Conservation (phyloP, 2,888 invertebrate genomes). For the Drosophila kokeensis region DNA sequence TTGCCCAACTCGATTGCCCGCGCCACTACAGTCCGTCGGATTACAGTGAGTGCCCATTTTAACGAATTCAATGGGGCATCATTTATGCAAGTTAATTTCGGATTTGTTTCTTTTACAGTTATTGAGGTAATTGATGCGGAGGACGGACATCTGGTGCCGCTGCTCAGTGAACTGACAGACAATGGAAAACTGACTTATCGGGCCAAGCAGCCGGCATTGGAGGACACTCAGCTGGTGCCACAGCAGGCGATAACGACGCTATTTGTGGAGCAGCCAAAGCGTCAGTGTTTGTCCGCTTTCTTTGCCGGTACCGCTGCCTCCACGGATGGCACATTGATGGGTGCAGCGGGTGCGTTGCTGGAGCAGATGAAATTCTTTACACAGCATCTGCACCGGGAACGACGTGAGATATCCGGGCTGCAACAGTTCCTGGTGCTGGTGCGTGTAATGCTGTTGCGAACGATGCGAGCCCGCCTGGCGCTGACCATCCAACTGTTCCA, state of each 20-base stretch:
- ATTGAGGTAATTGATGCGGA: slow-evolving; percentile 88
- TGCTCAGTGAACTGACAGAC: slow-evolving; percentile 86
- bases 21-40: slow-evolving; percentile 89
- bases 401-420: slow-evolving; percentile 86
- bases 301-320: slow-evolving; percentile 71
- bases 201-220: slow-evolving; percentile 39
- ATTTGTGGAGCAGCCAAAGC: slow-evolving; percentile 81
- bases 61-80: background rate
- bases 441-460: slow-evolving; percentile 87
- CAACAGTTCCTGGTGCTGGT: slow-evolving; percentile 88
- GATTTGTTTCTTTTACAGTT: slow-evolving; percentile 84
- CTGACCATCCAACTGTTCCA: slow-evolving; percentile 88
- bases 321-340: slow-evolving; percentile 71
- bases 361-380: slow-evolving; percentile 86
- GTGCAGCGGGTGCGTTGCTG: slow-evolving; percentile 78
- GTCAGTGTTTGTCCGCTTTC: slow-evolving; percentile 59
- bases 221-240: slow-evolving; percentile 70
- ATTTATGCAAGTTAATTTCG: background rate
- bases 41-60: slow-evolving; percentile 86
- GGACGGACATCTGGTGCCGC: slow-evolving; percentile 85
- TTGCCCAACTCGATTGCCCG: slow-evolving; percentile 87
- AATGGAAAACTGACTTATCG: slow-evolving; percentile 87
- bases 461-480: slow-evolving; percentile 87
- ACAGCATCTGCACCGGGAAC: slow-evolving; percentile 81
- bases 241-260: slow-evolving; percentile 85